phyloP scores from a whole-genome alignment of 2,888 invertebrate species.

The Asteroscopus sphinx region DNA sequence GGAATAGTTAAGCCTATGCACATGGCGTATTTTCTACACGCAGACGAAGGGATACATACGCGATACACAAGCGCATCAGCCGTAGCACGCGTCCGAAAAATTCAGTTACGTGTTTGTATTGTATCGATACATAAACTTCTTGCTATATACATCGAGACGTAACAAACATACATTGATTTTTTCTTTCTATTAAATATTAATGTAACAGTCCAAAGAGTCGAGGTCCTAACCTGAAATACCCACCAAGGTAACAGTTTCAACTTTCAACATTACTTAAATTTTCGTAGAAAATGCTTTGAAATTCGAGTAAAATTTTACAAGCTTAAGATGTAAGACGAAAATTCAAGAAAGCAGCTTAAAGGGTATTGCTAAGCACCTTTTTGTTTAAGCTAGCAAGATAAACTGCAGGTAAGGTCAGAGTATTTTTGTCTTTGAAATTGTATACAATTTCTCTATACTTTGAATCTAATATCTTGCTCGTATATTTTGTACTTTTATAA shows the following conservation, averaged over 20 bases:
- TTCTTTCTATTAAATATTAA: too few species aligned
- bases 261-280: conserved; percentile 9
- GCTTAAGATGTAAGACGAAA: conserved; percentile 7
- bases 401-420: conserved; percentile 6
- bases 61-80: too few species aligned
- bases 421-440: conserved; percentile 23
- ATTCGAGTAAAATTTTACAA: conserved; percentile 19
- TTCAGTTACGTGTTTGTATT: too few species aligned
- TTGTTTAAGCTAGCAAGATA: conserved; percentile 22
- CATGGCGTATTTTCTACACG: not conserved
- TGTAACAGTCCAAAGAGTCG: too few species aligned
- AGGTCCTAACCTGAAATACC: not conserved
- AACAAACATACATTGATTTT: too few species aligned
- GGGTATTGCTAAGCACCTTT: conserved; percentile 18
- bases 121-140: too few species aligned
- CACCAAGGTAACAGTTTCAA: not conserved
- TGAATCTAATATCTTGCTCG: not conserved
- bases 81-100: too few species aligned
- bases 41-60: too few species aligned
- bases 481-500: not conserved
- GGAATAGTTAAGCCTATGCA: too few species aligned
- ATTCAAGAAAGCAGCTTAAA: conserved; percentile 24
- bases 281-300: conserved; percentile 9
- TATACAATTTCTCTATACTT: conserved; percentile 2
- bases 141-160: too few species aligned